Base-by-base conservation (phyloP, 2,113 vertebrate species). In the Jaculus jaculus region DNA sequence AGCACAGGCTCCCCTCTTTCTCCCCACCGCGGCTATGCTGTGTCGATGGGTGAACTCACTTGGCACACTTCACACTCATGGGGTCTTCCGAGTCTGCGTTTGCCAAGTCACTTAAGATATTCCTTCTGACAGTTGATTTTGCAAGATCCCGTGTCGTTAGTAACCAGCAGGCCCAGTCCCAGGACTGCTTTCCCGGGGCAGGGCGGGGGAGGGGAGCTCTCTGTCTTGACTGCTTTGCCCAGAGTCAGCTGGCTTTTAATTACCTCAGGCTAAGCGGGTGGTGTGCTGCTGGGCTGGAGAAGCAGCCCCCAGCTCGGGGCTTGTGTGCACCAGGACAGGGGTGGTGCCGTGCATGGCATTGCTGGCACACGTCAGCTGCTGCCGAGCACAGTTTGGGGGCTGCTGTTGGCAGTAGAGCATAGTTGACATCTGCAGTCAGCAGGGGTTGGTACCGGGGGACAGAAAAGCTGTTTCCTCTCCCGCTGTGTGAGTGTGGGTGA, bases 241-340 rank as follows among this genome's bases (percentile, higher is more conserved):
- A 92, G 81, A 94, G 92, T 82, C 85, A 93, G 94, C 90, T 89
- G 63, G 75, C 94, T 96, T 75, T 93, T 95, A 96, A 95, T 96
- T 90, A 96, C 89, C 90, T 39, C 83, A 87, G 66, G 72, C 95
- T 72, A 90, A 88, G 79, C 92, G 78, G n/a, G 79, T 60, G 73
- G 65, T 80, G 39, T 92, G 66, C 58, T 94, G 85, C 86, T 78
- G 75, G 68, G 75, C 79, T 93, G n/a, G 65, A 39, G 92, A 81
- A 60, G 20, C 24, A 73, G 54, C 42, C 32, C 85, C 82, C 85
- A 28, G 79, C 78, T 26, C 42, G 69, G 87, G 87, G 71, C 87
- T 92, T 63, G 81, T 86, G 90, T 39, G 51, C 68, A 77, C 83
- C 86, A 93, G 75, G 37, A 61, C 68, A 66, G 72, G 77, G 79